Evolutionary conservation across 2,888 invertebrate genomes (phyloP).

Genomic region (Lepidocyrtinus sp.): DNA sequence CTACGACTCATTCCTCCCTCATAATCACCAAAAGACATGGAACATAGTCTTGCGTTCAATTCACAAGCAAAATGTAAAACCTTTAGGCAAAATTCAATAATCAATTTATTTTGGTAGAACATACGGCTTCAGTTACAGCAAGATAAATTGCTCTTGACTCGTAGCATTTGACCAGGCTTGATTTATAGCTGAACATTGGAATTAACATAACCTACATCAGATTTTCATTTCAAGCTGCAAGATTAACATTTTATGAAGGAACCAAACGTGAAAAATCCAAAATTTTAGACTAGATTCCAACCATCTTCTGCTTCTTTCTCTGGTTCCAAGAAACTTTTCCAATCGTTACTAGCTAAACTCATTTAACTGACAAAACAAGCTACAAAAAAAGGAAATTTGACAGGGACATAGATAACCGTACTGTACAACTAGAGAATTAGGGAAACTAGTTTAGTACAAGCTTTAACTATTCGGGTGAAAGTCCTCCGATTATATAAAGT

Average conservation of each 20-base stretch:
- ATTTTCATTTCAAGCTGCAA: background rate
- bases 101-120: too few species aligned
- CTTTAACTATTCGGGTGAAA: too few species aligned
- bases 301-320: background rate
- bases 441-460: too few species aligned
- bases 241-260: background rate
- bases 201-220: background rate
- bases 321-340: background rate
- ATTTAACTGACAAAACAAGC: background rate
- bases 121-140: too few species aligned
- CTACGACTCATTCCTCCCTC: too few species aligned
- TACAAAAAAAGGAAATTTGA: background rate
- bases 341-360: background rate
- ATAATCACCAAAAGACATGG: too few species aligned
- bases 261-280: background rate
- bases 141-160: background rate
- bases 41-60: too few species aligned
- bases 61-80: too few species aligned
- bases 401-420: background rate
- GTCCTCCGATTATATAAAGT: background rate
- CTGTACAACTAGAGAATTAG: background rate
- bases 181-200: background rate
- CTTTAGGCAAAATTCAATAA: too few species aligned
- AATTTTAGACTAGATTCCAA: background rate
- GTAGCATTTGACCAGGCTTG: background rate